phyloP scores from a whole-genome alignment of 2,888 invertebrate genomes.

The Masnerella sp. region DNA sequence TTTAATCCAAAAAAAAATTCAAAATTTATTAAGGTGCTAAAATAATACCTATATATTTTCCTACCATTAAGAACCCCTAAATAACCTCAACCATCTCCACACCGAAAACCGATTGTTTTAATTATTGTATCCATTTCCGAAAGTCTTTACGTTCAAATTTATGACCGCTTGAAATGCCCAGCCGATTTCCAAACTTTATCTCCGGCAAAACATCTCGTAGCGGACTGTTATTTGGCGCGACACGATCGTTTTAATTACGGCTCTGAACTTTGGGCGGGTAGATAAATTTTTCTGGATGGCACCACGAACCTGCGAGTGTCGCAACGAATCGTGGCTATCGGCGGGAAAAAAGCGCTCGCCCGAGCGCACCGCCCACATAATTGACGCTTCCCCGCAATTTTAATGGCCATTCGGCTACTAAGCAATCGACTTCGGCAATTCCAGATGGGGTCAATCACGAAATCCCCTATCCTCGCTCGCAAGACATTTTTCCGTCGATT shows the following conservation, averaged over 20 bases:
- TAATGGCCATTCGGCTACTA: conserved; percentile 71
- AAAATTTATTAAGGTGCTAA: too few relatives aligned
- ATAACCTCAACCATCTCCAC: too few relatives aligned
- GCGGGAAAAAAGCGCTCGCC: conserved; percentile 51
- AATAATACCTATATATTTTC: too few relatives aligned
- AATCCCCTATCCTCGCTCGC: conserved; percentile 31
- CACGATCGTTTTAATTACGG: conserved; percentile 40
- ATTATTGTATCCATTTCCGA: too few relatives aligned
- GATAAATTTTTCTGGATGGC: conserved; percentile 39
- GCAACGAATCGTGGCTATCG: conserved; percentile 50
- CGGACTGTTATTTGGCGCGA: conserved; percentile 24
- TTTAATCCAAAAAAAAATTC: too few relatives aligned
- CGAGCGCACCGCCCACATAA: conserved; percentile 65
- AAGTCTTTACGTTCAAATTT: conserved; percentile 20
- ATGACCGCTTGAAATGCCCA: conserved; percentile 11
- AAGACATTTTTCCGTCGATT: conserved; percentile 10
- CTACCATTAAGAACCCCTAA: too few relatives aligned
- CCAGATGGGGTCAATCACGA: conserved; percentile 74
- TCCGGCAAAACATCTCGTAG: conserved; percentile 6
- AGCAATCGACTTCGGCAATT: conserved; percentile 71
- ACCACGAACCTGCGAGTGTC: conserved; percentile 40
- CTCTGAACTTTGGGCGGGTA: conserved; percentile 32
- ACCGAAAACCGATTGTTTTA: too few relatives aligned
- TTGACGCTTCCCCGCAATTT: conserved; percentile 72
- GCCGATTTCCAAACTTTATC: conserved; percentile 38